Evolutionary conservation across 35 echinoderm and acorn worm species (phyloP), one percentile per base, ranked within the genome.

Genomic region (Ophiothrix spiculata): DNA sequence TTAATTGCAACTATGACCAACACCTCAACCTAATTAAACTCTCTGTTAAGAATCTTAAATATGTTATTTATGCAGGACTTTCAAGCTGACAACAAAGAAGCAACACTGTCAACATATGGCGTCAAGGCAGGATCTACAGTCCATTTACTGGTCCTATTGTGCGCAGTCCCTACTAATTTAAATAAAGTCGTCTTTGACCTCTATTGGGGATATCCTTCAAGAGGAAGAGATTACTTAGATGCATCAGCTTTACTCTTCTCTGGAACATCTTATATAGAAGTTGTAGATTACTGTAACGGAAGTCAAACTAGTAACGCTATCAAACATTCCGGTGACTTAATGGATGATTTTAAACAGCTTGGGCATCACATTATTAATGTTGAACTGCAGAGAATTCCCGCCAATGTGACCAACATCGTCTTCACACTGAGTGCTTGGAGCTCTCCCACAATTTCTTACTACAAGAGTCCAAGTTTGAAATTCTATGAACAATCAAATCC

Each of bases 121-220:
- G 56, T 85, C 33, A 35, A 29, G 31, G 56, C 83, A 29, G 60
- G 60, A 8, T 29, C 83, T 1, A 85, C 83, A 35, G 74, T 85
- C 32, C 83, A 85, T 37, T 32, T 85, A 15, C n/a, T 49, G 35
- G 0, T 49, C 17, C 56, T 85, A 21, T 60, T 85, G 33, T 85
- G 74, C 56, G 28, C 83, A 1, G 83, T 37, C 14, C 83, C 83
- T 34, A 33, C 54, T 16, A 60, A n/a, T 2, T 35, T 85, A 23
- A 60, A 85, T 25, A 85, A 85, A 16, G 83, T 85, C 3, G 83
- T 85, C 56, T 85, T 85, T 39, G 83, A 85, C 56, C 83, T 85
- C 25, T 75, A 85, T 49, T 85, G 83, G 83, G 83, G 83, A 10
- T 85, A 74, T 74, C 83, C 83, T 35, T 0, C 32, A 8, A 32